Base-by-base conservation (phyloP, 2,113 vertebrate species). In the Cephalophus harveyi region DNA sequence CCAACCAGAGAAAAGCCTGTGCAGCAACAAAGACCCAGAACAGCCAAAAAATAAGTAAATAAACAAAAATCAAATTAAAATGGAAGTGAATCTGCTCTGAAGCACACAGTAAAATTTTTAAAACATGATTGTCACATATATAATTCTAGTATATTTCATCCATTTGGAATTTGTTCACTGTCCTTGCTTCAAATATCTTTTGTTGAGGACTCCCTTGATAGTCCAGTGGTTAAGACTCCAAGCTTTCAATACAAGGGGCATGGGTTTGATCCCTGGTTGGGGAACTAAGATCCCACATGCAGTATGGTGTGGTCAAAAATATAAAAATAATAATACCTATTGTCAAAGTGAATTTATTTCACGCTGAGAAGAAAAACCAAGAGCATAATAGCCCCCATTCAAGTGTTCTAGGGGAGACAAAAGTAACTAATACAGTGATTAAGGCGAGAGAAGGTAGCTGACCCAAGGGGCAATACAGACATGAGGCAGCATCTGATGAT, bases 271-370 rank as follows among this genome's bases (percentile, higher is more conserved):
- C 71, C 40, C 40, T 43, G 21, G 5, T 43, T 40, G 27, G 71
- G 71, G 71, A 76, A 76, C 71, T 76, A 43, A 76, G 40, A 43
- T 27, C 40, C 11, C 71, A 43, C 23, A 43, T 15, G 36, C 36
- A 43, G 23, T 43, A 43, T 76, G 71, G 12, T 3, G 3, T 27
- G 71, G 40, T 27, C 12, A 76, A 76, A 76, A 76, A 23, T 74
- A 40, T 40, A 74, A 74, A 40, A 76, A 43, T 43, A 43, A 43
- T 43, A 52, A 62, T 81, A 74, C 50, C 78, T 94, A 33, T 46
- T 78, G 54, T 91, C 82, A 55, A 92, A 94, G 36, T 81, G 84
- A 87, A 93, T 94, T 89, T 54, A 48, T n/a, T 64, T 95, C 25
- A 91, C 1, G 19, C 5, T 28, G 43, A 87, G 87, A 95, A 71